A percentile compares a stretch with the other conserved stretches of the same genome.
Evolutionary conservation across 2,888 invertebrate species (phyloP).

Genomic region (Caradrina clavipalpis): DNA sequence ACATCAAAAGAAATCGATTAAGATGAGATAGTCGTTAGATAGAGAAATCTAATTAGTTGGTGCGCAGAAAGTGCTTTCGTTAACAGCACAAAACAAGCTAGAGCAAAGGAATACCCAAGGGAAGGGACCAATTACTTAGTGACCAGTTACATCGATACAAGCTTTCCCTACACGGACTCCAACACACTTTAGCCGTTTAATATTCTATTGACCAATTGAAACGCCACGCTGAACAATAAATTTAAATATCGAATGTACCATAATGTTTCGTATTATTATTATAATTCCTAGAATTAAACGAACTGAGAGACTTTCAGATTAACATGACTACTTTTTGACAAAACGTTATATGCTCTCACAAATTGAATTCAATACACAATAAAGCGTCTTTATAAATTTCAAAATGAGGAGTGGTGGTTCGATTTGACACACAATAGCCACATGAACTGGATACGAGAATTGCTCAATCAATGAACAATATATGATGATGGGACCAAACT

Average conservation of each 20-base stretch:
- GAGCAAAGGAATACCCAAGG: conserved; percentile 73
- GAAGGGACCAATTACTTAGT: conserved; percentile 85
- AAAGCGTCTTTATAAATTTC: conserved; percentile 53
- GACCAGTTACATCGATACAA: conserved; percentile 76
- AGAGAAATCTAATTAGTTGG: conserved; percentile 78
- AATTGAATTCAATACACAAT: conserved; percentile 40
- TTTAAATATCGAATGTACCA: conserved; percentile 16
- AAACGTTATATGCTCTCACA: conserved; percentile 27
- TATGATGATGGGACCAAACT: conserved; percentile 77
- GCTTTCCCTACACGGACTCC: conserved; percentile 70
- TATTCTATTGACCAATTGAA: conserved; percentile 60
- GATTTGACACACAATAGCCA: conserved; percentile 62
- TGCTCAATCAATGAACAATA: conserved; percentile 81
- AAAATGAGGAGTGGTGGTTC: conserved; percentile 59
- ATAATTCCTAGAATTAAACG: conserved; percentile 11
- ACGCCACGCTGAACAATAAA: conserved; percentile 20
- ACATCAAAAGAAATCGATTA: conserved; percentile 44
- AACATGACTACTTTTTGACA: conserved; percentile 27
- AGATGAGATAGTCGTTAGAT: conserved; percentile 46
- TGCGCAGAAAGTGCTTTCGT: conserved; percentile 75
- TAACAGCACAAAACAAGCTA: conserved; percentile 76
- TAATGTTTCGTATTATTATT: conserved; percentile 8
- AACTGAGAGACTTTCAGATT: conserved; percentile 17
- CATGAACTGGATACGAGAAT: conserved; percentile 69
- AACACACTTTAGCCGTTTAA: conserved; percentile 52